Evolutionary conservation across 2,797 vertebrate genomes (phyloP).

Genomic region (Pangasius djambal): DNA sequence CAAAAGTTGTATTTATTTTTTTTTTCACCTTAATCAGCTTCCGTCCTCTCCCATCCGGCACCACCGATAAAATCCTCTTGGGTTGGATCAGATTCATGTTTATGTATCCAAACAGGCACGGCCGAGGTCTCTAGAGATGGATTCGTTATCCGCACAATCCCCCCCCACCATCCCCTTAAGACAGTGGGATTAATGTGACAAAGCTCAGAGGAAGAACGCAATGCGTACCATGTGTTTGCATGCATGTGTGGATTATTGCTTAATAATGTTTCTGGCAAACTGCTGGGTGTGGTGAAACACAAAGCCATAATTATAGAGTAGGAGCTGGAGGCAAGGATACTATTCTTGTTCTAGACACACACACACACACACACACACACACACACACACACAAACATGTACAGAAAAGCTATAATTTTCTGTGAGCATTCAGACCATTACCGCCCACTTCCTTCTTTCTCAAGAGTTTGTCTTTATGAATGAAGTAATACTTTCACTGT

Average conservation of each 20-base stretch:
- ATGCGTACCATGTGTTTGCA: constrained; percentile 64
- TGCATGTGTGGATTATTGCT: constrained; percentile 31
- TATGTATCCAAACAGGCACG: neutral
- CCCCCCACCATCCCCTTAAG: neutral
- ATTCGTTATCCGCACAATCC: neutral
- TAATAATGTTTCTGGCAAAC: constrained; percentile 63
- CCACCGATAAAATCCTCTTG: neutral
- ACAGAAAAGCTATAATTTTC: constrained; percentile 40
- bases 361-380: neutral
- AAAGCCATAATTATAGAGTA: constrained; percentile 73
- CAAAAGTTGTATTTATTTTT: neutral
- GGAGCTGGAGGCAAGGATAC: constrained; percentile 56
- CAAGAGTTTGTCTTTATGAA: constrained; percentile 36
- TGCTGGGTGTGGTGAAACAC: constrained; percentile 74
- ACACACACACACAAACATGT: neutral
- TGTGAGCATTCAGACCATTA: constrained; percentile 26
- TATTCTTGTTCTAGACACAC: constrained; percentile 6
- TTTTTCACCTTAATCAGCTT: neutral
- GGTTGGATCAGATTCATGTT: constrained; percentile 15
- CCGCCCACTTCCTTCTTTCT: constrained; percentile 27
- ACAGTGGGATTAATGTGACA: constrained; percentile 25
- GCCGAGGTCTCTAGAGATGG: neutral
- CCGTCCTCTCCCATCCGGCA: neutral
- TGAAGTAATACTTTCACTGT: constrained; percentile 5
- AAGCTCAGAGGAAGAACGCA: constrained; percentile 54